Evolutionary conservation across 2,888 invertebrate species (phyloP).

Genomic region (Amphimallon solstitiale): DNA sequence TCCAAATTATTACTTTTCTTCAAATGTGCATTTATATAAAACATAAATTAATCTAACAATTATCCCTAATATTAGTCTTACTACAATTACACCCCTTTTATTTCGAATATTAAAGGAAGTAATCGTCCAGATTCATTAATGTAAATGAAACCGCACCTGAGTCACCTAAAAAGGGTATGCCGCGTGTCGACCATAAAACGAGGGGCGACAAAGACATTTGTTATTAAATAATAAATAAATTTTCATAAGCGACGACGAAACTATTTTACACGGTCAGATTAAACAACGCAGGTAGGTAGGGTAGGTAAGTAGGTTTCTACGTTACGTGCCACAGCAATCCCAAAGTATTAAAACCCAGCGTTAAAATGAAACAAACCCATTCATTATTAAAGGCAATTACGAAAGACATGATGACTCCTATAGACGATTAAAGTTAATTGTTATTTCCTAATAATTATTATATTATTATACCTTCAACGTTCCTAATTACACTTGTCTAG

Average conservation of each 20-base stretch:
- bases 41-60: background rate
- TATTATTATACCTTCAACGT: slow-evolving; percentile 40
- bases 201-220: too few relatives aligned
- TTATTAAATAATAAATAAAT: too few relatives aligned
- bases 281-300: too few relatives aligned
- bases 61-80: too few relatives aligned
- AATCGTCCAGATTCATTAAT: background rate
- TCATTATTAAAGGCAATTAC: slow-evolving; percentile 45
- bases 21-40: too few relatives aligned
- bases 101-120: too few relatives aligned
- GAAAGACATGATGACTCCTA: slow-evolving; percentile 40
- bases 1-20: too few relatives aligned
- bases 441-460: slow-evolving; percentile 46
- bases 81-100: too few relatives aligned
- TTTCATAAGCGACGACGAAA: too few relatives aligned
- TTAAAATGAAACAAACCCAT: slow-evolving; percentile 21
- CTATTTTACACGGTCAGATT: too few relatives aligned
- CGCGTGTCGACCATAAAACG: background rate
- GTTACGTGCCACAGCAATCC: background rate
- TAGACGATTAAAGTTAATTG: slow-evolving; percentile 44
- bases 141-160: slow-evolving; percentile 11
- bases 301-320: too few relatives aligned
- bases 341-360: background rate
- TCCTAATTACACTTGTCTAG: slow-evolving; percentile 26
- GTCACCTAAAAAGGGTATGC: background rate